phyloP scores from a whole-genome alignment of 2,797 vertebrate genomes.

The Galaxias olidus region DNA sequence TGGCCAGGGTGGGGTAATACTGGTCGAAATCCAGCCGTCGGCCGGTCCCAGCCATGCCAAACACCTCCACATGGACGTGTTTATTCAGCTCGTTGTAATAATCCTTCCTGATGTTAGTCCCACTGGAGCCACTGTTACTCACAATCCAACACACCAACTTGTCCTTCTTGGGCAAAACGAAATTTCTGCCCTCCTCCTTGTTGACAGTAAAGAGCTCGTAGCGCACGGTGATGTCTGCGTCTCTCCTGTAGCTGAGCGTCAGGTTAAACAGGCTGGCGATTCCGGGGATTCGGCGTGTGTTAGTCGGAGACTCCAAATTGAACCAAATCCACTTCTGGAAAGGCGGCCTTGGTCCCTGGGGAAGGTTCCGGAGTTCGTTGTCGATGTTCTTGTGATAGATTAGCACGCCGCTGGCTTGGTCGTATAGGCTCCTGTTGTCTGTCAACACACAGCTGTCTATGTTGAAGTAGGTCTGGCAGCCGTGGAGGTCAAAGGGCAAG shows the following conservation, averaged over 20 bases:
- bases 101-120: slow-evolving; percentile 20
- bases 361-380: slow-evolving; percentile 79
- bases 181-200: slow-evolving; percentile 65
- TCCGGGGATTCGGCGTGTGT: slow-evolving; percentile 74
- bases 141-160: slow-evolving; percentile 89
- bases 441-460: slow-evolving; percentile 82
- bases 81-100: slow-evolving; percentile 84
- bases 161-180: slow-evolving; percentile 81
- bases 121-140: slow-evolving; percentile 74
- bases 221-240: slow-evolving; percentile 85
- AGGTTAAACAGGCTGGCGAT: slow-evolving; percentile 87
- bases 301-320: slow-evolving; percentile 85
- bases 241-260: slow-evolving; percentile 85
- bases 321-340: slow-evolving; percentile 93
- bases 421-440: slow-evolving; percentile 77
- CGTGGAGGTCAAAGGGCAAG: slow-evolving; percentile 78
- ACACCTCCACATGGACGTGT: slow-evolving; percentile 80
- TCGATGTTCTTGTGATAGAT: slow-evolving; percentile 81
- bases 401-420: slow-evolving; percentile 78
- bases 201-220: slow-evolving; percentile 74
- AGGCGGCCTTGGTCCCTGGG: slow-evolving; percentile 75
- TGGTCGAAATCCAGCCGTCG: slow-evolving; percentile 73
- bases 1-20: slow-evolving; percentile 82
- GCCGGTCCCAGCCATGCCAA: slow-evolving; percentile 74
- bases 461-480: slow-evolving; percentile 76